phyloP scores from a whole-genome alignment of 2,113 vertebrate genomes.

The Microcebus ravelobensis region DNA sequence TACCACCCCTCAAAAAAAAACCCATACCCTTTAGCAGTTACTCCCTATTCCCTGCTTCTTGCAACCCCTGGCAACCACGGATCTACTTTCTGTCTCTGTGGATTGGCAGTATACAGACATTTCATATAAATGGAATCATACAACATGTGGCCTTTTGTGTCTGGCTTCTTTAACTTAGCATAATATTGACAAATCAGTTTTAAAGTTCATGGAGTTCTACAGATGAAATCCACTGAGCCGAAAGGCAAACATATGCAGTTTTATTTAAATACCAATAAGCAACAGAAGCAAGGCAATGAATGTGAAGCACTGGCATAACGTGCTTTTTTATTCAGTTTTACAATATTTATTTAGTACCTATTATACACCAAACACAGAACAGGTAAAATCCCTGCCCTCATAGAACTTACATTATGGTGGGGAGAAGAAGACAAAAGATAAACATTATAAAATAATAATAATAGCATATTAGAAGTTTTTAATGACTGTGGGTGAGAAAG shows the following conservation, averaged over 20 bases:
- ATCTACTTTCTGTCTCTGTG: neutral
- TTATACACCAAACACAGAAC: neutral
- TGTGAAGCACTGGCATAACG: neutral
- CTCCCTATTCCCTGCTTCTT: neutral
- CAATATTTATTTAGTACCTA: neutral
- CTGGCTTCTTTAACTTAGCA: slow-evolving; percentile 29
- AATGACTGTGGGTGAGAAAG: neutral
- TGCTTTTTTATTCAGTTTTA: neutral
- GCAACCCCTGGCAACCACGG: neutral
- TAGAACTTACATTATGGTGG: neutral
- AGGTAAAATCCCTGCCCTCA: slow-evolving; percentile 9
- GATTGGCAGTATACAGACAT: neutral
- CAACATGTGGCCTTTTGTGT: neutral
- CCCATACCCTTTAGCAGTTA: neutral
- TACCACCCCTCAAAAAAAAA: neutral
- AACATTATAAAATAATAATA: neutral
- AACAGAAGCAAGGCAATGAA: neutral
- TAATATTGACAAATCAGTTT: slow-evolving; percentile 46
- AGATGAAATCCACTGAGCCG: neutral
- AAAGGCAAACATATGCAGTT: slow-evolving; percentile 16
- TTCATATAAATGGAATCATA: neutral
- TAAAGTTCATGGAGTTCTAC: slow-evolving; percentile 29
- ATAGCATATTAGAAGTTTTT: neutral
- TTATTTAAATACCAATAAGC: slow-evolving; percentile 40
- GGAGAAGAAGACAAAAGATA: neutral